These are phyloP conservation scores for Lacerta viridis DNA, from an alignment of 2,797 vertebrate species.

Conservation along the genomic window DNA sequence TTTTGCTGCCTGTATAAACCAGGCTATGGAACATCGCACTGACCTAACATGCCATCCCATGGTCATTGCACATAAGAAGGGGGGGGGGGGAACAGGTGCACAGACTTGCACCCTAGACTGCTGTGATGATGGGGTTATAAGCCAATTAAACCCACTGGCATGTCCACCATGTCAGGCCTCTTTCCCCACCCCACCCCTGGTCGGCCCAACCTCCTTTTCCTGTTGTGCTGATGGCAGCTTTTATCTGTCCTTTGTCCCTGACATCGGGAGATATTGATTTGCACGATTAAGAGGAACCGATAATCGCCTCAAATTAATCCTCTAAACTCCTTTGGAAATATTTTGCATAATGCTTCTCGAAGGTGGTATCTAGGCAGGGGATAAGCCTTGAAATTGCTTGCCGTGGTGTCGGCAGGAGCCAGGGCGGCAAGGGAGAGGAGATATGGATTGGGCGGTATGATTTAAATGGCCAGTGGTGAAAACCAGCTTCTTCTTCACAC, in stretches of 20 bases:
- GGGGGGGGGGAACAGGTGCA: no score
- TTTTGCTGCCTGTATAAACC: no score
- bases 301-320: slow-evolving; percentile 89
- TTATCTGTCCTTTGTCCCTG: slow-evolving; percentile 77
- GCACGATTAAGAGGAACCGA: slow-evolving; percentile 81
- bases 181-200: background rate
- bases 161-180: background rate
- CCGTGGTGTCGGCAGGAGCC: background rate
- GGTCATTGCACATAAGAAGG: no score
- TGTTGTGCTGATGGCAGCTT: slow-evolving; percentile 78
- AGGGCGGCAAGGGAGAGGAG: no score
- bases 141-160: background rate
- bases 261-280: slow-evolving; percentile 75
- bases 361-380: slow-evolving; percentile 87
- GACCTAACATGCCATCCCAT: no score
- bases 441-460: background rate
- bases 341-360: slow-evolving; percentile 90
- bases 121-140: background rate
- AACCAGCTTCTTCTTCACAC: slow-evolving; percentile 63
- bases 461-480: background rate
- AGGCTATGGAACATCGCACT: no score
- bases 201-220: slow-evolving; percentile 52
- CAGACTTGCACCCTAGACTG: no score
- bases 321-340: slow-evolving; percentile 91
- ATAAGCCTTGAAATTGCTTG: slow-evolving; percentile 89